Evolutionary conservation across 2,888 invertebrate species (phyloP).

Genomic region (Beris morrisii): DNA sequence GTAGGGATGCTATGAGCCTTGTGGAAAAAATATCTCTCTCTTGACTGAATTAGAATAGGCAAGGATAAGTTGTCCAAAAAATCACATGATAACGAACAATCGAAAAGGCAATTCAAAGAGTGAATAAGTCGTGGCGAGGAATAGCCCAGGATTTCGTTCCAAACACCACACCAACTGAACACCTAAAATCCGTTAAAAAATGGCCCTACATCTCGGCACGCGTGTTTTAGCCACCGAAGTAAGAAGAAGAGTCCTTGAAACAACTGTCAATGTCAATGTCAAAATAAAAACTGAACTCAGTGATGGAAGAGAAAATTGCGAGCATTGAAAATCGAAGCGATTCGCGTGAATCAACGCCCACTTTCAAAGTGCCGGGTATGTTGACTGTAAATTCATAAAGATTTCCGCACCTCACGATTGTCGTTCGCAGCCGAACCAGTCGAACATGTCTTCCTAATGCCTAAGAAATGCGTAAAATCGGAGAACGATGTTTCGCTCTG

Average conservation of each 20-base stretch:
- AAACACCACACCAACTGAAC: too few species aligned
- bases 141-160: too few species aligned
- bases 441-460: constrained; percentile 33
- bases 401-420: not conserved
- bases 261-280: not conserved
- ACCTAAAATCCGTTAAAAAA: too few species aligned
- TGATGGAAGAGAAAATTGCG: constrained; percentile 1
- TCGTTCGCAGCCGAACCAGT: not conserved
- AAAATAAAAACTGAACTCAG: not conserved
- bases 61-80: too few species aligned
- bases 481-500: constrained; percentile 70
- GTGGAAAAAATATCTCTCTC: too few species aligned
- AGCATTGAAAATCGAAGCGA: not conserved
- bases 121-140: too few species aligned
- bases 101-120: too few species aligned
- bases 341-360: constrained; percentile 13
- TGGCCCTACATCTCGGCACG: too few species aligned
- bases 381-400: not conserved
- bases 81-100: too few species aligned
- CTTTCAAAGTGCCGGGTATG: constrained; percentile 24
- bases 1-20: too few species aligned
- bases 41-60: too few species aligned
- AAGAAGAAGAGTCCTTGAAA: constrained; percentile 2
- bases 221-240: too few species aligned
- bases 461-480: constrained; percentile 44